These are phyloP conservation scores for Diarsia brunnea DNA, from an alignment of 2,888 invertebrate genomes.

Conservation along the genomic window DNA sequence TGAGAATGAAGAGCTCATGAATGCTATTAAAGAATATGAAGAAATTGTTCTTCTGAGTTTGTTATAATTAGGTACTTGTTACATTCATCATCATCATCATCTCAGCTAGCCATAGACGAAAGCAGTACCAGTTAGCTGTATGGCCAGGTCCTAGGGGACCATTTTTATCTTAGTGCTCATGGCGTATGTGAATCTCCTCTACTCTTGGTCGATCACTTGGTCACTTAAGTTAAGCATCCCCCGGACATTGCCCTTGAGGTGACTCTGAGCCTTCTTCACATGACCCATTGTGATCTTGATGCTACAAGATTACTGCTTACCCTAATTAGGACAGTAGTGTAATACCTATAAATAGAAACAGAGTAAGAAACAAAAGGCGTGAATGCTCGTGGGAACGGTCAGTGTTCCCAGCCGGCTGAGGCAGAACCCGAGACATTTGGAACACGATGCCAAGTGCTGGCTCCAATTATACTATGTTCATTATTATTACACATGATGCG, in stretches of 20 bases:
- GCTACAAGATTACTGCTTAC: not conserved
- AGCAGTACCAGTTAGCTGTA: no score
- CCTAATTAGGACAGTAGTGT: slow-evolving; percentile 10
- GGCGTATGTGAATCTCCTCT: not conserved
- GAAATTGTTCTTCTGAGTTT: not conserved
- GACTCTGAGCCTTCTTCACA: not conserved
- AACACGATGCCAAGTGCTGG: slow-evolving; percentile 46
- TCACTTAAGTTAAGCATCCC: not conserved
- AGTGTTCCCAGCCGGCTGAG: slow-evolving; percentile 18
- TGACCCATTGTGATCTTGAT: not conserved
- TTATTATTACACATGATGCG: not conserved
- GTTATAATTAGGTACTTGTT: not conserved
- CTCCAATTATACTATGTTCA: not conserved
- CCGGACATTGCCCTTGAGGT: not conserved
- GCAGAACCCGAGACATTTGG: slow-evolving; percentile 8
- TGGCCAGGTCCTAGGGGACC: not conserved
- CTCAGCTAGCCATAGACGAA: not conserved
- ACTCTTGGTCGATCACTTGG: not conserved
- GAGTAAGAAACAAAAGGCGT: slow-evolving; percentile 40
- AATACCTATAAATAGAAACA: slow-evolving; percentile 21
- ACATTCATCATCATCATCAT: not conserved
- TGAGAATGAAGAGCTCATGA: slow-evolving; percentile 23
- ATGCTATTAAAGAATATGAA: not conserved
- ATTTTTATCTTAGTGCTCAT: not conserved
- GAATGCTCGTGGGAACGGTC: slow-evolving; percentile 30